Evolutionary conservation across 2,113 vertebrate species (phyloP).

Genomic region (Pygoscelis antarcticus): DNA sequence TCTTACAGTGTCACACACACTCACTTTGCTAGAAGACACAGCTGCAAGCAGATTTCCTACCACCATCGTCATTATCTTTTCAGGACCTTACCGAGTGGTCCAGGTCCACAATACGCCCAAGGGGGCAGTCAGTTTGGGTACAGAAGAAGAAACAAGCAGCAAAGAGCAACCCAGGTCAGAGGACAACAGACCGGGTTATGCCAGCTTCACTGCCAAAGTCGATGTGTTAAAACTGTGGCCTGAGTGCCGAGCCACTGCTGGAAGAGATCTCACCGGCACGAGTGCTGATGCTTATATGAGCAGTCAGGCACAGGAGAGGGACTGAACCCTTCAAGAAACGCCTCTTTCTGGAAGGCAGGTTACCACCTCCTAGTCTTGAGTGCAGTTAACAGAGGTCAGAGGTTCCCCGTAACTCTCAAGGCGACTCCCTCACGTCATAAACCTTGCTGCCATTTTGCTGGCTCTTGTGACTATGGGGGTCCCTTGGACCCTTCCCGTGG

Average conservation of each 20-base stretch:
- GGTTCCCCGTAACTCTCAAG: neutral
- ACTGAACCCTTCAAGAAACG: neutral
- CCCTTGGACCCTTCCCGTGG: accelerated
- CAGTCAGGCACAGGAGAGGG: neutral
- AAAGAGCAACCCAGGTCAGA: neutral
- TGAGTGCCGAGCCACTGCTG: neutral
- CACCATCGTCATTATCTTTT: neutral
- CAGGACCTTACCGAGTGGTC: neutral
- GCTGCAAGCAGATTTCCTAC: neutral
- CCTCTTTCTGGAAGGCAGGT: neutral
- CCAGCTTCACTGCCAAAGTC: neutral
- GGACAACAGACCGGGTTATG: neutral
- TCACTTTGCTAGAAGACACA: neutral
- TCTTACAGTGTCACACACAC: neutral
- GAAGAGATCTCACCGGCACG: neutral
- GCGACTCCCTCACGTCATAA: neutral
- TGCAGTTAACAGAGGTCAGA: neutral
- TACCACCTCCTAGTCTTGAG: neutral
- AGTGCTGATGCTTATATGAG: neutral
- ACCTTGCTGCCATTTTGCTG: neutral
- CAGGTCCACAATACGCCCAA: neutral
- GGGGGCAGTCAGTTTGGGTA: neutral
- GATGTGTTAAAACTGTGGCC: neutral
- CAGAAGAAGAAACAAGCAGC: neutral
- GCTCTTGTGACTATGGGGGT: neutral